Conservation (phyloP, 2,113 vertebrate species). For the Chrysemys picta region DNA sequence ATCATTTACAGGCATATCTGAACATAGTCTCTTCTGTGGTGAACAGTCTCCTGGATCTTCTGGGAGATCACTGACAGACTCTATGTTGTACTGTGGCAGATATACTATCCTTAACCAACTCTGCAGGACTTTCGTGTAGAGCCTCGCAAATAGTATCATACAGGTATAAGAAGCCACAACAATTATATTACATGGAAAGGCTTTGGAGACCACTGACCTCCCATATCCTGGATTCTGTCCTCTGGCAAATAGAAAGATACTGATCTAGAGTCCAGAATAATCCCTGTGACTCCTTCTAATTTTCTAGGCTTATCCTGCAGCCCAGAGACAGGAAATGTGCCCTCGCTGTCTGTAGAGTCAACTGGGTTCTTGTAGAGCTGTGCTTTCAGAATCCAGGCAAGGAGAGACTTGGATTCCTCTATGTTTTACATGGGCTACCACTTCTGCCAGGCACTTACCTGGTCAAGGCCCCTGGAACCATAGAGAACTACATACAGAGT, state of each 20-base stretch:
- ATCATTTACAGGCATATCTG: background rate
- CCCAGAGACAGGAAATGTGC: rapidly evolving
- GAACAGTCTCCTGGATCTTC: background rate
- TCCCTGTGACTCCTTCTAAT: background rate
- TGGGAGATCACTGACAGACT: background rate
- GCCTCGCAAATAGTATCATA: too few species aligned
- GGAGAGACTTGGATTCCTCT: background rate
- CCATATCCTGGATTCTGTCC: background rate
- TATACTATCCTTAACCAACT: too few species aligned
- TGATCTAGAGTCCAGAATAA: background rate
- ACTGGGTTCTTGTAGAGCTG: background rate
- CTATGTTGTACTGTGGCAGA: background rate
- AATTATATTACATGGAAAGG: background rate
- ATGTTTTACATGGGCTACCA: background rate
- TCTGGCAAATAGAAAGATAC: background rate
- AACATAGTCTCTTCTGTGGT: background rate
- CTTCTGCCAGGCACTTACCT: background rate
- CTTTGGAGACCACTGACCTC: background rate
- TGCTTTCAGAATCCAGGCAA: background rate
- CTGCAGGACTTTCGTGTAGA: too few species aligned
- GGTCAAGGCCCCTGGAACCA: background rate
- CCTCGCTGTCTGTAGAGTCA: background rate
- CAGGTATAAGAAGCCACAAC: too few species aligned
- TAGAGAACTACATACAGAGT: background rate
- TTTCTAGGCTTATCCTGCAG: background rate